phyloP scores from a whole-genome alignment of 1,140 invertebrate genomes.

The Delia radicum region DNA sequence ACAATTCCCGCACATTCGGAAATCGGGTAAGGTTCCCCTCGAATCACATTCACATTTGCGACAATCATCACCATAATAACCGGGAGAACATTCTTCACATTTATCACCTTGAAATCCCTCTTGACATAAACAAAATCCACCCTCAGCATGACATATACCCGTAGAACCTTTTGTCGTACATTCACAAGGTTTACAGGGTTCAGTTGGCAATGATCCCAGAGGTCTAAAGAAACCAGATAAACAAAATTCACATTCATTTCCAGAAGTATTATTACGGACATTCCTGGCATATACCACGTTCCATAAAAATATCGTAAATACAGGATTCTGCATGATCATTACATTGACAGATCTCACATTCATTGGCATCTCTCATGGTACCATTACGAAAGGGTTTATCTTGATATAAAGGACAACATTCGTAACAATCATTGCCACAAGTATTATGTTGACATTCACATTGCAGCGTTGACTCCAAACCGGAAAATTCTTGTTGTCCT shows the following conservation, averaged over 20 bases:
- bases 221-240: constrained; percentile 71
- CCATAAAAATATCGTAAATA: constrained; percentile 72
- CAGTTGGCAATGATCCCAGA: constrained; percentile 62
- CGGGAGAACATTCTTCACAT: constrained; percentile 83
- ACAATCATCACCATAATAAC: constrained; percentile 77
- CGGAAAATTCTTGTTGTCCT: constrained; percentile 13
- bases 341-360: constrained; percentile 82
- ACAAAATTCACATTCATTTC: constrained; percentile 88
- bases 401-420: constrained; percentile 84
- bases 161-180: constrained; percentile 76
- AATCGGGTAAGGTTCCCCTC: constrained; percentile 65
- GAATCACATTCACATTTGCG: constrained; percentile 79
- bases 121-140: constrained; percentile 74
- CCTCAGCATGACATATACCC: constrained; percentile 69
- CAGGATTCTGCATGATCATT: constrained; percentile 84
- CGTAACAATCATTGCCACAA: constrained; percentile 81
- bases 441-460: constrained; percentile 89
- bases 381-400: constrained; percentile 73
- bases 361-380: constrained; percentile 63
- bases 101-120: constrained; percentile 76
- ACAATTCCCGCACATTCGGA: constrained; percentile 79
- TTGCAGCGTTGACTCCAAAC: constrained; percentile 52
- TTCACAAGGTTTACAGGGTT: constrained; percentile 79
- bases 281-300: constrained; percentile 90
- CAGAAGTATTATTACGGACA: constrained; percentile 80